Evolutionary conservation across 2,888 invertebrate species (phyloP).

Genomic region (Aradus depressus): DNA sequence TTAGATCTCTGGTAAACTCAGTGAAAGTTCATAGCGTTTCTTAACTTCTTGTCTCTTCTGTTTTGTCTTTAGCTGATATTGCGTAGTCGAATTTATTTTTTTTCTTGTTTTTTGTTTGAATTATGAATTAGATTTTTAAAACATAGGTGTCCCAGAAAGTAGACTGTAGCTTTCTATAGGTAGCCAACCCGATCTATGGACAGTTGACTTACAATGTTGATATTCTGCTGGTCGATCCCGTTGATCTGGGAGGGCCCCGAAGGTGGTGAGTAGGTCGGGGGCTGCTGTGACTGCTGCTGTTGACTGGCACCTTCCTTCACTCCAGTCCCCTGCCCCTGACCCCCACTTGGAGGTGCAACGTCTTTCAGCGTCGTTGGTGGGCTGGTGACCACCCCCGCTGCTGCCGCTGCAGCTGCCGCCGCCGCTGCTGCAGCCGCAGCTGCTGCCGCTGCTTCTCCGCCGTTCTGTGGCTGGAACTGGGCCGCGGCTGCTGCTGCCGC

Average conservation of each 20-base stretch:
- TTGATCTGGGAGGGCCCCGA: slow-evolving; percentile 38
- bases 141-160: no score
- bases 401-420: slow-evolving; percentile 36
- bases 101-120: no score
- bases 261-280: slow-evolving; percentile 34
- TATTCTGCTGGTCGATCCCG: slow-evolving; percentile 50
- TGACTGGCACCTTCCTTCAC: slow-evolving; percentile 34
- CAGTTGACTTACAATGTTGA: slow-evolving; percentile 44
- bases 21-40: no score
- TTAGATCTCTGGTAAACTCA: no score
- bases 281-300: slow-evolving; percentile 39
- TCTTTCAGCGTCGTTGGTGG: slow-evolving; percentile 35
- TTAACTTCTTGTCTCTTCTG: no score
- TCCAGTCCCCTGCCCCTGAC: slow-evolving; percentile 23
- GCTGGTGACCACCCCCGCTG: slow-evolving; percentile 34
- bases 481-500: slow-evolving; percentile 52
- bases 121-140: no score
- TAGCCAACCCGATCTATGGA: no score
- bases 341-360: slow-evolving; percentile 36
- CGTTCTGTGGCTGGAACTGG: slow-evolving; percentile 41
- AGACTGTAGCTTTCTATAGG: no score
- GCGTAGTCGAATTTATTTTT: no score
- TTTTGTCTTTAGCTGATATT: no score
- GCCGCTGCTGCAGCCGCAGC: slow-evolving; percentile 35
- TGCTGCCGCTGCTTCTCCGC: slow-evolving; percentile 47